These are phyloP conservation scores for Diogma glabrata DNA, from an alignment of 2,888 invertebrate species.

Conservation along the genomic window DNA sequence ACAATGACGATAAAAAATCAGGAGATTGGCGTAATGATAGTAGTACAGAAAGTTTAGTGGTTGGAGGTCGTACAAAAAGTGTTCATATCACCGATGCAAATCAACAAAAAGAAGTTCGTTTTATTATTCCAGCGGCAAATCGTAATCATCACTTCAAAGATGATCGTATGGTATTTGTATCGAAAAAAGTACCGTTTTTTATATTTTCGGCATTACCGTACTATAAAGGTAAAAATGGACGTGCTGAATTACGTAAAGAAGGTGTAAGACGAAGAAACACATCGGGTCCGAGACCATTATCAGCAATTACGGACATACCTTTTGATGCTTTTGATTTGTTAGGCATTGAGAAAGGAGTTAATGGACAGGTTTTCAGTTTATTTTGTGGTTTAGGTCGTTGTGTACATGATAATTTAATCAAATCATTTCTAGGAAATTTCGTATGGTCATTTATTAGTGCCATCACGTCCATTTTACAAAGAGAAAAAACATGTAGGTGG, in stretches of 20 bases:
- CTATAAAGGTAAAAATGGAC: constrained; percentile 51
- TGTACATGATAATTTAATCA: background rate
- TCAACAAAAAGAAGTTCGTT: constrained; percentile 45
- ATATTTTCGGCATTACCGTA: constrained; percentile 83
- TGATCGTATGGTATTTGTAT: constrained; percentile 72
- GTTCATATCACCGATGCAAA: constrained; percentile 30
- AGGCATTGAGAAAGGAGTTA: constrained; percentile 66
- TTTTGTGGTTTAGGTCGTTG: no score
- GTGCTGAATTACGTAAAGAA: constrained; percentile 58
- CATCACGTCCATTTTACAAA: constrained; percentile 46
- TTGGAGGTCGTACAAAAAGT: constrained; percentile 33
- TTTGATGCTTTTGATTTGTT: constrained; percentile 77
- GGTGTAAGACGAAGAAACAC: constrained; percentile 66
- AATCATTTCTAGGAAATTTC: constrained; percentile 67
- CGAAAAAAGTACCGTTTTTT: constrained; percentile 68
- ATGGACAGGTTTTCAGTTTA: constrained; percentile 70
- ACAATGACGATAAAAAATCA: constrained; percentile 20
- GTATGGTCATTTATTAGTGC: constrained; percentile 72
- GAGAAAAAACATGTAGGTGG: constrained; percentile 30
- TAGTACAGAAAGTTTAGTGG: constrained; percentile 70
- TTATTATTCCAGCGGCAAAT: constrained; percentile 41
- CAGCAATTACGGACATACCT: constrained; percentile 67
- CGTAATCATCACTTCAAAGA: constrained; percentile 60
- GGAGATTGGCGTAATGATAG: constrained; percentile 53
- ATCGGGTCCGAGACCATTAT: constrained; percentile 71